Conservation (phyloP, 2,888 invertebrate genomes). For the Operophtera brumata region DNA sequence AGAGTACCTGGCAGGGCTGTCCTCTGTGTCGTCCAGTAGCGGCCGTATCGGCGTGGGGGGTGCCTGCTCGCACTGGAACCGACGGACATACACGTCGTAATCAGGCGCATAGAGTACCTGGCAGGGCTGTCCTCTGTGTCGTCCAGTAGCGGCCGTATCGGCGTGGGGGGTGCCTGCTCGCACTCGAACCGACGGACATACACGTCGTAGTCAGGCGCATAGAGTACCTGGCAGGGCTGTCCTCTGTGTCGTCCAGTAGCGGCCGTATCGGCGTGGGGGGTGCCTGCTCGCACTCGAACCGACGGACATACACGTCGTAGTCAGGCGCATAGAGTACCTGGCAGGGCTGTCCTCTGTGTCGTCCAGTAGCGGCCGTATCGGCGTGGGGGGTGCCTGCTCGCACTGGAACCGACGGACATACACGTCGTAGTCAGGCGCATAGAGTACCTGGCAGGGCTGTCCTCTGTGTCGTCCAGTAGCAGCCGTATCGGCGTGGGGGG, state of each 20-base stretch:
- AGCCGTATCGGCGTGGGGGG: slow-evolving; percentile 63
- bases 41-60: slow-evolving; percentile 63
- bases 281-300: slow-evolving; percentile 66
- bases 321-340: neutral
- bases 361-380: slow-evolving; percentile 56
- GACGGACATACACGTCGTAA: slow-evolving; percentile 47
- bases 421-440: slow-evolving; percentile 32
- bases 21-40: slow-evolving; percentile 54
- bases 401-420: slow-evolving; percentile 62
- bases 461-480: slow-evolving; percentile 52
- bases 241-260: slow-evolving; percentile 49
- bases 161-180: too few relatives aligned
- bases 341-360: slow-evolving; percentile 40
- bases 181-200: too few relatives aligned
- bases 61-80: slow-evolving; percentile 66
- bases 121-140: too few relatives aligned
- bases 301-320: slow-evolving; percentile 47
- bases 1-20: too few relatives aligned
- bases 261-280: slow-evolving; percentile 63
- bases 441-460: neutral
- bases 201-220: too few relatives aligned
- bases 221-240: slow-evolving; percentile 9
- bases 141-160: too few relatives aligned
- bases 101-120: too few relatives aligned
- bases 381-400: slow-evolving; percentile 66